Base-by-base conservation (phyloP, 2,797 vertebrate genomes). In the Chloroceryle amazona region DNA sequence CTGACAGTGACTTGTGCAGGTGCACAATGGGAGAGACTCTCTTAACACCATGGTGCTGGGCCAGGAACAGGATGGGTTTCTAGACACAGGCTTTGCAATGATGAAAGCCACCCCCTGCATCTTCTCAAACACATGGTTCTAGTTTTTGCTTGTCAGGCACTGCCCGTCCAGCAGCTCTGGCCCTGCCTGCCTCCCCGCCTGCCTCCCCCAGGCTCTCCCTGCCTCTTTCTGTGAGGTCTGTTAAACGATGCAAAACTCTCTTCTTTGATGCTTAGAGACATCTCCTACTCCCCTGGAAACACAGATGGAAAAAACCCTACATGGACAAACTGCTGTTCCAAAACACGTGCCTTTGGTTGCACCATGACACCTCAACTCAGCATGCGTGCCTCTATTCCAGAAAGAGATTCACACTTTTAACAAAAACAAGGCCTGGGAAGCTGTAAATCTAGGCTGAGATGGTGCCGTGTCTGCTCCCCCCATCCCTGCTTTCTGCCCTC, bases 391-490 rank as follows among this genome's bases (percentile, higher is more conserved):
- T 39, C 21, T 76, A 4, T 60, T 88, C 41, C 0, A 1, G 57
- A 63, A 89, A 67, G 5, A 0, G 0, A 47, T 31, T 68, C 23
- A 49, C 6, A n/a, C 14, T 87, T 81, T 29, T 42, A 16, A 19
- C 54, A 80, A 60, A 72, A 92, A 39, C 11, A 33, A 29, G 25
- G 47, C n/a, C 29, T 75, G 10, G 7, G 28, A 60, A 52, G 37
- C 39, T 42, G 35, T n/a, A 79, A 29, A 61, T 39, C 14, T 57
- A 31, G n/a, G 10, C 41, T 86, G 80, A 79, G 28, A 29, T 13
- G 2, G 1, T 5, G 5, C 44, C 55, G 6, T 0, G 1, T 54
- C 12, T 1, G 1, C 7, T 93, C 12, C 9, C 8, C 9, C 12
- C 1, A 1, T 12, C 33, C 20, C 18, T 49, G 44, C 33, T 29